Percentiles rank a stretch among this genome's conserved stretches.
phyloP scores from a whole-genome alignment of 2,113 vertebrate genomes.

The Rhombomys opimus region DNA sequence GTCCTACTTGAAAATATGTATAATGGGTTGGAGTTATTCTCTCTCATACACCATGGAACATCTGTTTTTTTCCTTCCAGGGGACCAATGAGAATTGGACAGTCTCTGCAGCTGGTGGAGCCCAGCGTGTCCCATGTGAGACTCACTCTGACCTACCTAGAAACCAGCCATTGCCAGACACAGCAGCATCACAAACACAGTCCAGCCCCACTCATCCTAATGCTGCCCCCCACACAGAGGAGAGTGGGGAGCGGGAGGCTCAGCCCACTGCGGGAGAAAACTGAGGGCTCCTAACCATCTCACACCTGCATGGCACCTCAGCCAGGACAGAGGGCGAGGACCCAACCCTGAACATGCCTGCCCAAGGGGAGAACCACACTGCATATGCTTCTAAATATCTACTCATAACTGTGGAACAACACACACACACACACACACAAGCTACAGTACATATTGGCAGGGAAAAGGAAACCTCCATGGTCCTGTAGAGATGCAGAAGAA shows the following conservation, averaged over 20 bases:
- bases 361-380: slow-evolving; percentile 71
- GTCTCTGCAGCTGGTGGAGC: slow-evolving; percentile 73
- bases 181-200: slow-evolving; percentile 75
- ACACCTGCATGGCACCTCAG: slow-evolving; percentile 83
- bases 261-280: slow-evolving; percentile 69
- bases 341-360: slow-evolving; percentile 80
- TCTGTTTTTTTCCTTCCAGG: slow-evolving; percentile 75
- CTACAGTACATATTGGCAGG: slow-evolving; percentile 69
- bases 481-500: slow-evolving; percentile 22
- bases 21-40: slow-evolving; percentile 54
- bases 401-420: slow-evolving; percentile 76
- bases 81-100: slow-evolving; percentile 82
- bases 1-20: not conserved
- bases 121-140: slow-evolving; percentile 59
- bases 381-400: slow-evolving; percentile 83
- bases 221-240: not conserved
- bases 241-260: slow-evolving; percentile 66
- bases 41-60: not conserved
- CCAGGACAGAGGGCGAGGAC: slow-evolving; percentile 75
- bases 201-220: not conserved
- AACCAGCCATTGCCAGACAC: slow-evolving; percentile 75
- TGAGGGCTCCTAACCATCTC: slow-evolving; percentile 75
- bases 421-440: slow-evolving; percentile 40
- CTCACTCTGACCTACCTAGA: slow-evolving; percentile 71
- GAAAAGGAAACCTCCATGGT: slow-evolving; percentile 41